Evolutionary conservation across 2,113 vertebrate species (phyloP), one percentile per base, ranked within the genome.

Genomic region (Panthera uncia): DNA sequence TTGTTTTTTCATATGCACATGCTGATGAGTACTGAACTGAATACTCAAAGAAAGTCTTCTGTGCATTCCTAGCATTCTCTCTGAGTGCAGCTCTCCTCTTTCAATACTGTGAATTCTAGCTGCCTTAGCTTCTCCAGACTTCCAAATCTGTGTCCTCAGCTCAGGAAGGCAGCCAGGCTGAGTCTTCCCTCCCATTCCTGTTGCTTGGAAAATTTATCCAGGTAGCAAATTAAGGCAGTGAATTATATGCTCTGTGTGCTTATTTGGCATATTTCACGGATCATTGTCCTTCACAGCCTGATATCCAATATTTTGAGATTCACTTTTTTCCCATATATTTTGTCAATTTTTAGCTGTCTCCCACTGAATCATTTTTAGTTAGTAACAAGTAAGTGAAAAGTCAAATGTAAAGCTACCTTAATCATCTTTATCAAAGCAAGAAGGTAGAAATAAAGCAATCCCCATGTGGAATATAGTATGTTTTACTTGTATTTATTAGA

Each of bases 341-440:
- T 0, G 55, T 8, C 48, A 55, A 27, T 66, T 66, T 63, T 74
- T 76, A 66, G 14, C 2, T 92, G 3, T 63, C 78, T 89, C 45
- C 19, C 85, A 7, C 29, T 94, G 4, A n/a, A 15, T 65, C 23
- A n/a, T n/a, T 96, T 86, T 87, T n/a, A 68, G 74, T 69, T 66
- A 63, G 16, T 55, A 48, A 76, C 9, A 90, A 69, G 9, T 69
- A 91, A 88, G 13, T 69, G 3, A 76, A 94, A 89, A 29, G 7
- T n/a, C n/a, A 76, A 95, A 79, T 57, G 36, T 76, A 76, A 76
- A 61, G 11, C 0, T 57, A 57, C 27, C 9, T 27, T 71, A 78
- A 69, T 55, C 8, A 41, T 95, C 14, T 89, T 81, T 87, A 68
- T 27, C 19, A 52, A 88, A 23, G 4, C 25, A 79, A 50, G 27